A percentile compares a stretch with the other conserved stretches of the same genome.
Conservation (phyloP, 2,797 vertebrate species). For the Enteromius anoplus region DNA sequence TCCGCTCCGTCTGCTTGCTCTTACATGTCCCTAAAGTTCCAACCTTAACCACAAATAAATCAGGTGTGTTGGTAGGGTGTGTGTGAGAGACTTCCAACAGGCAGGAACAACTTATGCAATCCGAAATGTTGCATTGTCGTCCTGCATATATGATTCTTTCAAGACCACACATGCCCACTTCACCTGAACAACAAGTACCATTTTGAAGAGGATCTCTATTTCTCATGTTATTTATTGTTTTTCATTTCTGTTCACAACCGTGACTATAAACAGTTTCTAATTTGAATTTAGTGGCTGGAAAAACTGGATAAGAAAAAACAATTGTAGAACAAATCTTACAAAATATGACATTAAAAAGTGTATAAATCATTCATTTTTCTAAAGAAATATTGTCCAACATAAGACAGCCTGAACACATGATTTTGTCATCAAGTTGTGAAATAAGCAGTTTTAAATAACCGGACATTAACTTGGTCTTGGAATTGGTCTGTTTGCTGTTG, state of each 20-base stretch:
- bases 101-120: conserved; percentile 54
- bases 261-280: neutral
- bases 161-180: conserved; percentile 57
- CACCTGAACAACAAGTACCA: conserved; percentile 25
- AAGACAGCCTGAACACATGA: neutral
- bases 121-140: conserved; percentile 44
- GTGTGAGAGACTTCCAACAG: conserved; percentile 50
- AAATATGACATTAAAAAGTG: neutral
- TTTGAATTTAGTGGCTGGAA: neutral
- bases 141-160: conserved; percentile 40
- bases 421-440: neutral
- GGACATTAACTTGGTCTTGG: neutral
- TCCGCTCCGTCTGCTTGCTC: conserved; percentile 35
- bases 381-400: neutral
- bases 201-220: conserved; percentile 11
- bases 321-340: neutral
- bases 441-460: neutral
- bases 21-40: conserved; percentile 53
- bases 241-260: neutral
- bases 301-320: neutral
- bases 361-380: neutral
- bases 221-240: neutral
- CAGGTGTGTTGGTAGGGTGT: conserved; percentile 45
- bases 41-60: conserved; percentile 55
- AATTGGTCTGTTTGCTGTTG: neutral